These are phyloP conservation scores for Papilio dardanus DNA, from an alignment of 1,140 invertebrate genomes.

Conservation along the genomic window DNA sequence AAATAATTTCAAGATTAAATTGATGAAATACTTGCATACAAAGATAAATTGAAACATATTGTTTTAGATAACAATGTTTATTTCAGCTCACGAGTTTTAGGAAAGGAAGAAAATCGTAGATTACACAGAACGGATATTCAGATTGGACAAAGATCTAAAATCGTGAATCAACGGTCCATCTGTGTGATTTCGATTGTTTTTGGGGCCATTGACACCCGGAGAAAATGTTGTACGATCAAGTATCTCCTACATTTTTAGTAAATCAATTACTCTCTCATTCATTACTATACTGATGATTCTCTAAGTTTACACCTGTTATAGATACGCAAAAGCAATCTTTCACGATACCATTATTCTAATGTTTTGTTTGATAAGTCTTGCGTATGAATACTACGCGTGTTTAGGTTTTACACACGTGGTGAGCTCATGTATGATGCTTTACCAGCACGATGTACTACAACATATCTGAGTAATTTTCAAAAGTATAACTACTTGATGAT, in stretches of 20 bases:
- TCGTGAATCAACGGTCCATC: not conserved
- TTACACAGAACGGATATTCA: not conserved
- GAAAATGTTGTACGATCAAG: not conserved
- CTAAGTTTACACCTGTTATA: not conserved
- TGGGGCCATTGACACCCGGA: not conserved
- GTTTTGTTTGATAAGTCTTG: not conserved
- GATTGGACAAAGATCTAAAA: not conserved
- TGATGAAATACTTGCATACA: not conserved
- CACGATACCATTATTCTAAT: not conserved
- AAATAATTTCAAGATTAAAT: conserved; percentile 11
- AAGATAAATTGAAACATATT: not conserved
- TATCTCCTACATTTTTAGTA: not conserved
- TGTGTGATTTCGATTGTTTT: not conserved
- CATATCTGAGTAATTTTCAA: not conserved
- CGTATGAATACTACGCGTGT: conserved; percentile 4
- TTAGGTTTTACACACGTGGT: conserved; percentile 17
- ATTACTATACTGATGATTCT: not conserved
- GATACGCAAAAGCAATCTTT: not conserved
- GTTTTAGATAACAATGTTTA: not conserved
- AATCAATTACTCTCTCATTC: not conserved
- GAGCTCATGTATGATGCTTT: conserved; percentile 7
- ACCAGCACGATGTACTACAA: not conserved
- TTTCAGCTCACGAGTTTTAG: not conserved
- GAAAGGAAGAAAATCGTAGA: not conserved
- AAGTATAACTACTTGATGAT: not conserved